Evolutionary conservation across 1,140 invertebrate species (phyloP).

Genomic region (Drosophila neocordata): DNA sequence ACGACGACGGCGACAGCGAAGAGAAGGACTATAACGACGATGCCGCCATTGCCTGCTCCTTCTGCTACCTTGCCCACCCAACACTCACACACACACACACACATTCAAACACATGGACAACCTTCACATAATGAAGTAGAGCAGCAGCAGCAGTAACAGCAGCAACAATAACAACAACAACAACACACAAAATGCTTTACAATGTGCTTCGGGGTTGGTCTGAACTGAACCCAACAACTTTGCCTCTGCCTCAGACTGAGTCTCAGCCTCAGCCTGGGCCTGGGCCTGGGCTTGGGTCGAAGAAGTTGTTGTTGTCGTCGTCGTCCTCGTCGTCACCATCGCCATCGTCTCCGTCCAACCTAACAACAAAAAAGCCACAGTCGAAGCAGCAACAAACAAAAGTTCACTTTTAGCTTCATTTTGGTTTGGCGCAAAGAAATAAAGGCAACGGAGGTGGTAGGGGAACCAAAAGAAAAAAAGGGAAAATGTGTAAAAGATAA

Average conservation of each 20-base stretch:
- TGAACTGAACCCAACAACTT: constrained; percentile 4
- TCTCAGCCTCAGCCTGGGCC: neutral
- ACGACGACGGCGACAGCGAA: constrained; percentile 21
- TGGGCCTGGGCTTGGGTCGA: neutral
- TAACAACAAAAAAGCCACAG: constrained; percentile 2
- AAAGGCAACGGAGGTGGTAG: neutral
- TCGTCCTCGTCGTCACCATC: neutral
- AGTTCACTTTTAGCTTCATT: constrained; percentile 48
- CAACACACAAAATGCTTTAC: constrained; percentile 19
- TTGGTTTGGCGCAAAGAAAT: constrained; percentile 25
- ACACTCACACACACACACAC: constrained; percentile 4
- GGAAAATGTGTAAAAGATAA: constrained; percentile 8
- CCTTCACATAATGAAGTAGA: constrained; percentile 77
- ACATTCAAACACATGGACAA: constrained; percentile 20
- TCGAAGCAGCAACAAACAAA: constrained; percentile 28
- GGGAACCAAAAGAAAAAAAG: neutral
- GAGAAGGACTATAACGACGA: constrained; percentile 11
- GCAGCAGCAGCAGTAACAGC: constrained; percentile 38
- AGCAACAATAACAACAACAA: constrained; percentile 42
- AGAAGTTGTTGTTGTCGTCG: neutral
- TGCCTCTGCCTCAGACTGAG: neutral
- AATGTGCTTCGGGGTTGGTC: constrained; percentile 9
- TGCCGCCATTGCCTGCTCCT: neutral
- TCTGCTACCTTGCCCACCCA: constrained; percentile 37
- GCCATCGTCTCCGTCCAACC: neutral